A percentile compares a stretch with the other conserved stretches of the same genome.
Conservation (phyloP, 2,113 vertebrate species). For the Urocitellus parryii region DNA sequence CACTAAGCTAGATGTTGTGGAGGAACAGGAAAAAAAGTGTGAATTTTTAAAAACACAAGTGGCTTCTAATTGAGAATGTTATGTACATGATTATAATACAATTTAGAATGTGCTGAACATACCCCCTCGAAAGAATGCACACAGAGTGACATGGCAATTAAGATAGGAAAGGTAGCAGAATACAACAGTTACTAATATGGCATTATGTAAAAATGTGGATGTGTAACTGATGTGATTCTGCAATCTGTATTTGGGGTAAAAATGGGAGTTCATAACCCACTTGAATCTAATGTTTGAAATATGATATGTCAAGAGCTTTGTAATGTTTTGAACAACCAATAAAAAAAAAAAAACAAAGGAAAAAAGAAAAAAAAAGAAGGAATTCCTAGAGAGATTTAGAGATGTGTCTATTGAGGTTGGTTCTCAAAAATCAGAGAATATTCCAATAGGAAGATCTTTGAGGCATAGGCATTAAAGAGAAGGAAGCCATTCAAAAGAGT, state of each 20-base stretch:
- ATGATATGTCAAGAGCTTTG: too few relatives aligned
- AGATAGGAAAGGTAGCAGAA: too few relatives aligned
- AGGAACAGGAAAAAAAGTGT: neutral
- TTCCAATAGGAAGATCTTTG: slow-evolving; percentile 4
- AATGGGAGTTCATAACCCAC: too few relatives aligned
- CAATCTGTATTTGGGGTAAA: too few relatives aligned
- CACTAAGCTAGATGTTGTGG: neutral
- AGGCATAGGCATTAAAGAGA: neutral
- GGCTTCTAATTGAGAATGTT: neutral
- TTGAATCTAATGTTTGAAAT: too few relatives aligned
- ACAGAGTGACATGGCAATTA: neutral
- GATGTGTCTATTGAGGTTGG: neutral
- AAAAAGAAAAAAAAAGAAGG: too few relatives aligned
- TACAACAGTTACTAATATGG: too few relatives aligned
- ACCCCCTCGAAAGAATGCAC: too few relatives aligned
- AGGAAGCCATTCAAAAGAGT: neutral
- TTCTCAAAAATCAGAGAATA: slow-evolving; percentile 20
- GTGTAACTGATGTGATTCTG: too few relatives aligned
- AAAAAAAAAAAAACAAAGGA: too few relatives aligned
- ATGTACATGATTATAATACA: neutral
- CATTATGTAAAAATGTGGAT: too few relatives aligned
- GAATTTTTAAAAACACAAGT: neutral
- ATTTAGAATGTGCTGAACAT: neutral
- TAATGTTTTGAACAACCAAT: too few relatives aligned
- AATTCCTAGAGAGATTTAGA: neutral